phyloP scores from a whole-genome alignment of 2,888 invertebrate genomes.

The Trissolcus japonicus region DNA sequence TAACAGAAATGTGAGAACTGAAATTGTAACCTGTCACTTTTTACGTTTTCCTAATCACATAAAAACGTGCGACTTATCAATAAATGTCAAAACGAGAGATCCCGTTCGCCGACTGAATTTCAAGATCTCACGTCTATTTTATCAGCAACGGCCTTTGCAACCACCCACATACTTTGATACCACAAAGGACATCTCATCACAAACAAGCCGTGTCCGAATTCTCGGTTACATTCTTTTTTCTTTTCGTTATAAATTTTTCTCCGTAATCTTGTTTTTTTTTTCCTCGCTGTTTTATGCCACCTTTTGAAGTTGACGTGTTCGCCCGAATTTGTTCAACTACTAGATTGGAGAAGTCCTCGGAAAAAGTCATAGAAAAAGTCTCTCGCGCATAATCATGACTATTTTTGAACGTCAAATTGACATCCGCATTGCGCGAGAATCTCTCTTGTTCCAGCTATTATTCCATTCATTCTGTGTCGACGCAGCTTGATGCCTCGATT shows the following conservation, averaged over 20 bases:
- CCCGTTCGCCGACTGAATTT: conserved; percentile 25
- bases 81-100: conserved; percentile 40
- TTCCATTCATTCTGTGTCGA: conserved; percentile 44
- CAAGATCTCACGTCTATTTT: conserved; percentile 44
- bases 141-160: conserved; percentile 29
- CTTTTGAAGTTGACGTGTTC: conserved; percentile 22
- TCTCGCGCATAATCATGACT: conserved; percentile 43
- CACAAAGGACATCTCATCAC: conserved; percentile 27
- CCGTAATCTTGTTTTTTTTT: conserved; percentile 29
- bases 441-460: conserved; percentile 39
- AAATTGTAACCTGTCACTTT: conserved; percentile 14
- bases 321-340: conserved; percentile 7
- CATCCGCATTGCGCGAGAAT: conserved; percentile 46
- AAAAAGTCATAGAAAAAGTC: conserved; percentile 38
- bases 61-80: conserved; percentile 36
- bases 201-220: conserved; percentile 36
- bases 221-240: conserved; percentile 21
- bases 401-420: conserved; percentile 52
- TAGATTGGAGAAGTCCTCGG: conserved; percentile 40
- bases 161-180: conserved; percentile 19
- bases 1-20: conserved; percentile 5
- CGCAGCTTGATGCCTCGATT: conserved; percentile 49
- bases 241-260: conserved; percentile 17
- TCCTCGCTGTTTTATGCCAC: conserved; percentile 31
- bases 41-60: conserved; percentile 6